Evolutionary conservation across 2,113 vertebrate genomes (phyloP).

Genomic region (Coptodon bakossiorum): DNA sequence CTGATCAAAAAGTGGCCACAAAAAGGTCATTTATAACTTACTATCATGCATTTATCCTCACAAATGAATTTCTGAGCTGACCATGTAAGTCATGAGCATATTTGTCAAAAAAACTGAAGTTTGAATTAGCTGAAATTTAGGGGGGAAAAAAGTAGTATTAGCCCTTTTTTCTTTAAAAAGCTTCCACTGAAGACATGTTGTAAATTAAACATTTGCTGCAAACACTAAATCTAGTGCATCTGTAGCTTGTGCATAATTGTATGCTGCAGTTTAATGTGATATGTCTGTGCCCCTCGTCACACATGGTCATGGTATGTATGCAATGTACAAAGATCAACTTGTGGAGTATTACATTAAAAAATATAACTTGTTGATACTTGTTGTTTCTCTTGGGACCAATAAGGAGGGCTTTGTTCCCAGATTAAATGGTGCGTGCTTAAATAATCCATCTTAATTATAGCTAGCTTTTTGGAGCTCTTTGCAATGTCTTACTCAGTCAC

Average conservation of each 20-base stretch:
- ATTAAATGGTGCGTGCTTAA: background rate
- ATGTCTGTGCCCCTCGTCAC: background rate
- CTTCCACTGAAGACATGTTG: background rate
- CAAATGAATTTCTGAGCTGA: background rate
- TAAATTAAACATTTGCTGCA: background rate
- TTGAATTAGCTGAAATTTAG: background rate
- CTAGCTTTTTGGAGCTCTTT: background rate
- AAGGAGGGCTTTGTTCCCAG: background rate
- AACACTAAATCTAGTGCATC: background rate
- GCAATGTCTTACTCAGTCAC: background rate
- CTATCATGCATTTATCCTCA: background rate
- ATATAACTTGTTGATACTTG: background rate
- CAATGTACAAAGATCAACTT: background rate
- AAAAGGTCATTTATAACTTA: background rate
- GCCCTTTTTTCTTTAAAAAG: background rate
- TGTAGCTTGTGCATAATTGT: background rate
- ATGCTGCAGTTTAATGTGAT: background rate
- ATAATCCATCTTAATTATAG: background rate
- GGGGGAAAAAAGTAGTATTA: rapidly evolving
- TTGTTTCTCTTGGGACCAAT: background rate
- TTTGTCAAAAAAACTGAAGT: background rate
- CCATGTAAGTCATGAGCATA: background rate
- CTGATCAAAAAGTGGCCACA: background rate
- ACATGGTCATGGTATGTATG: background rate
- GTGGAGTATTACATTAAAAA: background rate